Conservation (phyloP, 2,888 invertebrate species). For the Mesochorus sp. region DNA sequence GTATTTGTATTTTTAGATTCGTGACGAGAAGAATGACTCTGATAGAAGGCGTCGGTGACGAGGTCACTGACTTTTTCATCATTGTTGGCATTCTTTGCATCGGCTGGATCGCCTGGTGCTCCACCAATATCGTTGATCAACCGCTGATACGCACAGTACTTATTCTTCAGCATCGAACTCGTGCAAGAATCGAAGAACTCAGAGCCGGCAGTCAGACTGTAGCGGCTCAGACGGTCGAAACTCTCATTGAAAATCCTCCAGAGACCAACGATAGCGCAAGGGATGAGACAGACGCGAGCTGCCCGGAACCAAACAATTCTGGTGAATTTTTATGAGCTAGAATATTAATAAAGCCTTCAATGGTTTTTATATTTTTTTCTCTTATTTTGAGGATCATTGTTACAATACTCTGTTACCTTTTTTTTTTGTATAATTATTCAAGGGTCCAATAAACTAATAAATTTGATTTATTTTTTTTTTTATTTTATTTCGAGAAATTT, state of each 20-base stretch:
- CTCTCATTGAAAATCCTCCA: constrained; percentile 70
- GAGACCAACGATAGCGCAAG: constrained; percentile 65
- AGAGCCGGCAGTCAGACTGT: constrained; percentile 70
- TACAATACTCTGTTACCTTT: no score
- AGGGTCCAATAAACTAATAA: no score
- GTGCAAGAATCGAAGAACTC: constrained; percentile 80
- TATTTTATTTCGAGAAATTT: no score
- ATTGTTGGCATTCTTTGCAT: constrained; percentile 84
- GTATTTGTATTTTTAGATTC: constrained; percentile 30
- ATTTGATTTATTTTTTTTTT: not conserved
- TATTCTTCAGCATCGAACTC: constrained; percentile 84
- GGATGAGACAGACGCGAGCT: constrained; percentile 68
- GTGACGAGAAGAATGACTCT: constrained; percentile 85
- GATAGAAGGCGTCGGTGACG: constrained; percentile 93
- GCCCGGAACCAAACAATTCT: constrained; percentile 78
- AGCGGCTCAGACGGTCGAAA: constrained; percentile 68
- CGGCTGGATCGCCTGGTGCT: constrained; percentile 89
- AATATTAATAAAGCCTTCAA: no score
- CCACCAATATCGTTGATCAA: constrained; percentile 88
- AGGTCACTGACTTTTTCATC: constrained; percentile 89
- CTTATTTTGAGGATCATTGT: no score
- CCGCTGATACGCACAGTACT: constrained; percentile 88
- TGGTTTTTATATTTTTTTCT: no score
- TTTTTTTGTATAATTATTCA: no score
- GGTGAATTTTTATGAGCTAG: constrained; percentile 75